phyloP scores from a whole-genome alignment of 1,140 invertebrate genomes.

The Drosophila ohnishii region DNA sequence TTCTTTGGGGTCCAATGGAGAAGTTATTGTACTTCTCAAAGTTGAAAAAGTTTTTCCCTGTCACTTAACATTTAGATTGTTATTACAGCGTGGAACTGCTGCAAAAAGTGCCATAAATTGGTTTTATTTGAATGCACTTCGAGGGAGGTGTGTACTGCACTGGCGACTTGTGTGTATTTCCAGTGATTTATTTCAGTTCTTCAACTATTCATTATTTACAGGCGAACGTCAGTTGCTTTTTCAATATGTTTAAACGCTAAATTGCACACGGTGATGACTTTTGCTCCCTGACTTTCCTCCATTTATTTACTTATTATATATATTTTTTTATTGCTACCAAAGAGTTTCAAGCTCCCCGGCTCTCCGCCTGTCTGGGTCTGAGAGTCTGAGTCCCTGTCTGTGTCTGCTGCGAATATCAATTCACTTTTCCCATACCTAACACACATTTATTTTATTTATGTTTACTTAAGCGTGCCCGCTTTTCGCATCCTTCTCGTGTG shows the following conservation, averaged over 20 bases:
- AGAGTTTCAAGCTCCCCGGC: constrained; percentile 12
- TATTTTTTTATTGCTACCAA: constrained; percentile 13
- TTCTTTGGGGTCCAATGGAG: constrained; percentile 37
- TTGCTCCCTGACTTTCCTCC: neutral
- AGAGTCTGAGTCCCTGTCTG: constrained; percentile 14
- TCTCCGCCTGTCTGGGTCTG: constrained; percentile 19
- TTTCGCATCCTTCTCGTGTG: constrained; percentile 29
- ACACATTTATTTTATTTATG: constrained; percentile 57
- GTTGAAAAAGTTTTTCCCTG: constrained; percentile 32
- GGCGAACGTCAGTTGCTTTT: constrained; percentile 30
- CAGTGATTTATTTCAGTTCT: constrained; percentile 35
- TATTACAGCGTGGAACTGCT: constrained; percentile 14
- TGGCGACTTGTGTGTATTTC: neutral
- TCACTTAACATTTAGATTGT: constrained; percentile 48
- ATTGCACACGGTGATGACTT: constrained; percentile 38
- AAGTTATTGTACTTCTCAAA: constrained; percentile 46
- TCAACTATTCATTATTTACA: constrained; percentile 46
- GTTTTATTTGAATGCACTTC: constrained; percentile 26
- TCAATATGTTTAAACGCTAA: constrained; percentile 49
- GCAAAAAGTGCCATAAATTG: constrained; percentile 42
- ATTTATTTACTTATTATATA: constrained; percentile 4
- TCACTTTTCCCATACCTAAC: constrained; percentile 30
- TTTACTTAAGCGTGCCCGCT: constrained; percentile 51
- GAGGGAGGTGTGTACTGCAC: neutral
- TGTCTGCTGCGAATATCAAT: constrained; percentile 37